These are phyloP conservation scores for Trypoxylon attenuatum DNA, from an alignment of 2,888 invertebrate species.

Conservation along the genomic window DNA sequence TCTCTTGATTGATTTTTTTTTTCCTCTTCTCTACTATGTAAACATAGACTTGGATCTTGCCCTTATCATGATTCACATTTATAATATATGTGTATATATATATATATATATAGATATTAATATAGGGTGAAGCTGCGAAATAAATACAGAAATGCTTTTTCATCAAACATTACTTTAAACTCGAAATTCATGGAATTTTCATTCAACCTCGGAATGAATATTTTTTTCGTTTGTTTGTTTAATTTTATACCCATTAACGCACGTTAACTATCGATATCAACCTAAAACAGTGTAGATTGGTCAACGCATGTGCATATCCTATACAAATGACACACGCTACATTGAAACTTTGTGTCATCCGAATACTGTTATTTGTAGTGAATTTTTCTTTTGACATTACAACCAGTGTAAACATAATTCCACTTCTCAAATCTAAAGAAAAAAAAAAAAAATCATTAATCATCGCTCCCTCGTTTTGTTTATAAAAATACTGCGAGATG, in stretches of 20 bases:
- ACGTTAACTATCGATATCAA: slow-evolving; percentile 18
- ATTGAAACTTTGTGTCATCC: slow-evolving; percentile 32
- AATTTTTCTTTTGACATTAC: slow-evolving; percentile 13
- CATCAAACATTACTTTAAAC: slow-evolving; percentile 18
- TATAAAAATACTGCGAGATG: slow-evolving; percentile 23
- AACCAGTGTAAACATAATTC: slow-evolving; percentile 27
- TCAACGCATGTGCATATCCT: slow-evolving; percentile 58
- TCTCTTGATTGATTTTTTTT: too few relatives aligned
- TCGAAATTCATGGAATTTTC: slow-evolving; percentile 39
- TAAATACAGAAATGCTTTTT: slow-evolving; percentile 32
- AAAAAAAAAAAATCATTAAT: background rate
- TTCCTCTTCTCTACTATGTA: slow-evolving; percentile 25
- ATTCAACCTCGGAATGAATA: slow-evolving; percentile 36
- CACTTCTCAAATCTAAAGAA: background rate
- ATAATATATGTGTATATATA: slow-evolving; percentile 24
- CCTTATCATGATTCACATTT: slow-evolving; percentile 22
- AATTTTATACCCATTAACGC: too few relatives aligned
- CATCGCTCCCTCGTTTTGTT: slow-evolving; percentile 3
- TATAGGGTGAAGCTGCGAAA: slow-evolving; percentile 44
- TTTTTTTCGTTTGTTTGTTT: slow-evolving; percentile 18
- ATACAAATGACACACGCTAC: slow-evolving; percentile 33
- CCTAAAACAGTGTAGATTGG: slow-evolving; percentile 51
- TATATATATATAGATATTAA: slow-evolving; percentile 42
- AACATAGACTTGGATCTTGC: slow-evolving; percentile 21
- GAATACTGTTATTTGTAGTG: slow-evolving; percentile 48